phyloP scores from a whole-genome alignment of 2,113 vertebrate species.

The Phalacrocorax aristotelis region DNA sequence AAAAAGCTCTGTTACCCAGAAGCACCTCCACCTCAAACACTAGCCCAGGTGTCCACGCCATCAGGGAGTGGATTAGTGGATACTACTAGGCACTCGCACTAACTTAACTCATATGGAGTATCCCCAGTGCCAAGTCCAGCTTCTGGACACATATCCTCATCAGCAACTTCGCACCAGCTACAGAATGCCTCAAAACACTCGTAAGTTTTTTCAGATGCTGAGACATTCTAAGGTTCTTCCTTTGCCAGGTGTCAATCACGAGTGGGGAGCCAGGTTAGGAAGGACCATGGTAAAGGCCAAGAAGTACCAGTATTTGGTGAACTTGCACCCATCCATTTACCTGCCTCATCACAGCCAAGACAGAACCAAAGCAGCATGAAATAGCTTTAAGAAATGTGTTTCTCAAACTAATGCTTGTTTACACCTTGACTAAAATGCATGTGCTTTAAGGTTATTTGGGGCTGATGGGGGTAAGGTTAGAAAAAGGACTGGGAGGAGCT shows the following conservation, averaged over 20 bases:
- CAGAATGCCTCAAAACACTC: not conserved
- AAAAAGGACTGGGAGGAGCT: not conserved
- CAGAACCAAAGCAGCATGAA: not conserved
- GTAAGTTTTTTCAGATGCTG: not conserved
- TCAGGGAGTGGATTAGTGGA: not conserved
- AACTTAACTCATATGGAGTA: not conserved
- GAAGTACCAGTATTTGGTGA: not conserved
- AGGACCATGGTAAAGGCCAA: not conserved
- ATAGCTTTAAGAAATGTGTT: not conserved
- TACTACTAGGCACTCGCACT: not conserved
- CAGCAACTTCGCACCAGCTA: not conserved
- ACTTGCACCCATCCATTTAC: not conserved
- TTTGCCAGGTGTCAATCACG: not conserved
- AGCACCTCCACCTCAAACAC: not conserved
- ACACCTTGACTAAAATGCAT: rapidly evolving
- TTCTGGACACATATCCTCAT: not conserved
- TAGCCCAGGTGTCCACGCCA: not conserved
- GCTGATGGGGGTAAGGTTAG: not conserved
- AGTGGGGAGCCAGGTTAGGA: not conserved
- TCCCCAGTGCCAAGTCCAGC: not conserved
- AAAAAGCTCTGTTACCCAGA: not conserved
- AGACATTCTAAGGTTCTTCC: not conserved
- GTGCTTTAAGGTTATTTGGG: not conserved
- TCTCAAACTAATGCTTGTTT: not conserved
- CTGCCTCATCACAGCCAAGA: not conserved